phyloP scores from a whole-genome alignment of 92 coral and sea anemone genomes.

The Palythoa heliodiscus region DNA sequence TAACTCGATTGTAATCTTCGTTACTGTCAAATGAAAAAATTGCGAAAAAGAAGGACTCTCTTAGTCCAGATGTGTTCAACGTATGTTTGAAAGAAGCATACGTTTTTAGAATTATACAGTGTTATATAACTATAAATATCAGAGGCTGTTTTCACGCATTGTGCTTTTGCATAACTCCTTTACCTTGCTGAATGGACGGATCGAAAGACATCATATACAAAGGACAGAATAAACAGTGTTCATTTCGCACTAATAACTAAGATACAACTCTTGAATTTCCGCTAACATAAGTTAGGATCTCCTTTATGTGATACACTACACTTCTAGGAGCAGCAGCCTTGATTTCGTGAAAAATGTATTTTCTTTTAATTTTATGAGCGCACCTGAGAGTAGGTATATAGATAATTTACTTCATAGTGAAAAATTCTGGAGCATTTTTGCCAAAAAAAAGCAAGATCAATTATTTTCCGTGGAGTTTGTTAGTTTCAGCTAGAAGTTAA shows the following conservation, averaged over 20 bases:
- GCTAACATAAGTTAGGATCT: no score
- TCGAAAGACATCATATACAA: not conserved
- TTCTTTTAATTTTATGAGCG: no score
- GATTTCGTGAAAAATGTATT: no score
- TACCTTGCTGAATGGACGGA: not conserved
- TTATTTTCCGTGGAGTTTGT: no score
- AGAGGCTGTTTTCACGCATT: not conserved
- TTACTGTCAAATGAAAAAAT: not conserved
- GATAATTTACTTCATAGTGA: no score
- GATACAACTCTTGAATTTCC: not conserved
- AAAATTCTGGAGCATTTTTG: no score
- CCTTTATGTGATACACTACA: no score
- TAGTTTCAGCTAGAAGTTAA: no score
- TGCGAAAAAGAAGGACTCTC: not conserved
- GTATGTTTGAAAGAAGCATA: not conserved
- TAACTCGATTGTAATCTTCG: not conserved
- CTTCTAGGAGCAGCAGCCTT: no score
- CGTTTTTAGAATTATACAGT: not conserved
- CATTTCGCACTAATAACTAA: not conserved
- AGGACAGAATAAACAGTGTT: not conserved
- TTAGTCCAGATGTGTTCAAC: not conserved
- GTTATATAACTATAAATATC: not conserved
- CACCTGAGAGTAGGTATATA: no score
- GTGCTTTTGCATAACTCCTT: not conserved
- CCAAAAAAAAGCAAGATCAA: no score